Percentiles rank a stretch among this genome's conserved stretches.
Evolutionary conservation across 2,113 vertebrate species (phyloP).

Genomic region (Grammomys dolichurus): DNA sequence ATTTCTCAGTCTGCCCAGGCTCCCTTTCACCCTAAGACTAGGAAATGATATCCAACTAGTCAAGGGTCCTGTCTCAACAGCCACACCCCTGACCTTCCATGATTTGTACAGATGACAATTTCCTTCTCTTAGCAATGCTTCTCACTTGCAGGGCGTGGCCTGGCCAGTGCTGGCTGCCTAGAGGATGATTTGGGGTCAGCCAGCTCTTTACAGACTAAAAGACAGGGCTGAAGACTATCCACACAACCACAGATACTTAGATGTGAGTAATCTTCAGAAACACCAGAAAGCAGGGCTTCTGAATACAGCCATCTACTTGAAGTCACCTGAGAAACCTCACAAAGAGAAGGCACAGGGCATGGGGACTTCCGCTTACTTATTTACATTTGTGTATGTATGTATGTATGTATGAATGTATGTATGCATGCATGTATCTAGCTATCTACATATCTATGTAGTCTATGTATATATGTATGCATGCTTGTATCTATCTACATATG

Average conservation of each 20-base stretch:
- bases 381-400: not conserved
- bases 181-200: not conserved
- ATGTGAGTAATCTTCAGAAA: not conserved
- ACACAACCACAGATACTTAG: not conserved
- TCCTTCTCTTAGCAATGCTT: not conserved
- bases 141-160: accelerated
- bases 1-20: not conserved
- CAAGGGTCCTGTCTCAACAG: not conserved
- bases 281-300: not conserved
- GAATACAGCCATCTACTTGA: accelerated
- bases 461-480: not conserved
- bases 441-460: not conserved
- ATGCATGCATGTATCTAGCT: not conserved
- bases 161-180: not conserved
- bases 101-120: not conserved
- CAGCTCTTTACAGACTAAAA: not conserved
- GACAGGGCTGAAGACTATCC: not conserved
- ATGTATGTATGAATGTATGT: not conserved
- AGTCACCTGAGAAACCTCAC: not conserved
- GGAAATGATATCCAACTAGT: not conserved
- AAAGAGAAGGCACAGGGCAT: not conserved
- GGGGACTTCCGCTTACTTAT: not conserved
- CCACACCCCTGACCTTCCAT: not conserved
- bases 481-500: not conserved
- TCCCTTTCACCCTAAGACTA: not conserved